Conservation (phyloP, 2,113 vertebrate genomes). For the Anser cygnoides region DNA sequence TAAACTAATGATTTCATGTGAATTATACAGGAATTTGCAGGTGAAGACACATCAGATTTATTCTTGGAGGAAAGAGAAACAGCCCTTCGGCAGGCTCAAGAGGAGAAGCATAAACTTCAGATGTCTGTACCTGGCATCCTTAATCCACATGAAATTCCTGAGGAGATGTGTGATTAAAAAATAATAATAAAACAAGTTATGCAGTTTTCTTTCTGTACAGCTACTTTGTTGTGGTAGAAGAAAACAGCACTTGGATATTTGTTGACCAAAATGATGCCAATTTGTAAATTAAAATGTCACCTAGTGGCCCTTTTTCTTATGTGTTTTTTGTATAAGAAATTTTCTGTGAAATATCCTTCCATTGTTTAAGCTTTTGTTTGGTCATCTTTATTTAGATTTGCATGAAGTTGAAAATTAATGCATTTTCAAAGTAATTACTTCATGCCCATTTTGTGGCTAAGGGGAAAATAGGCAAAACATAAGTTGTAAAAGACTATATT, state of each 20-base stretch:
- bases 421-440: slow-evolving; percentile 83
- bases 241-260: slow-evolving; percentile 88
- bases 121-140: slow-evolving; percentile 97
- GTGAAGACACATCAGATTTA: slow-evolving; percentile 94
- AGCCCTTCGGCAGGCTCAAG: slow-evolving; percentile 92
- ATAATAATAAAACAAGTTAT: slow-evolving; percentile 72
- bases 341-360: slow-evolving; percentile 90
- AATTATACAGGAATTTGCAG: slow-evolving; percentile 89
- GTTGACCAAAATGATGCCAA: slow-evolving; percentile 97
- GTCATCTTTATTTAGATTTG: slow-evolving; percentile 86
- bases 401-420: slow-evolving; percentile 89
- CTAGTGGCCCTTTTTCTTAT: slow-evolving; percentile 97
- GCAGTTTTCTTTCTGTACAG: slow-evolving; percentile 77
- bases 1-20: background rate
- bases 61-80: slow-evolving; percentile 96
- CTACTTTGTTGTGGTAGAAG: slow-evolving; percentile 76
- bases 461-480: slow-evolving; percentile 78
- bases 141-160: slow-evolving; percentile 97
- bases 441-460: slow-evolving; percentile 84
- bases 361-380: slow-evolving; percentile 88
- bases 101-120: slow-evolving; percentile 97
- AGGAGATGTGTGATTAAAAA: slow-evolving; percentile 96
- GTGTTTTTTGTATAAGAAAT: slow-evolving; percentile 95
- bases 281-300: slow-evolving; percentile 95
- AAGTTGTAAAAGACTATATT: slow-evolving; percentile 82